phyloP scores from a whole-genome alignment of 2,113 vertebrate species.

The Melanocharis versteri region DNA sequence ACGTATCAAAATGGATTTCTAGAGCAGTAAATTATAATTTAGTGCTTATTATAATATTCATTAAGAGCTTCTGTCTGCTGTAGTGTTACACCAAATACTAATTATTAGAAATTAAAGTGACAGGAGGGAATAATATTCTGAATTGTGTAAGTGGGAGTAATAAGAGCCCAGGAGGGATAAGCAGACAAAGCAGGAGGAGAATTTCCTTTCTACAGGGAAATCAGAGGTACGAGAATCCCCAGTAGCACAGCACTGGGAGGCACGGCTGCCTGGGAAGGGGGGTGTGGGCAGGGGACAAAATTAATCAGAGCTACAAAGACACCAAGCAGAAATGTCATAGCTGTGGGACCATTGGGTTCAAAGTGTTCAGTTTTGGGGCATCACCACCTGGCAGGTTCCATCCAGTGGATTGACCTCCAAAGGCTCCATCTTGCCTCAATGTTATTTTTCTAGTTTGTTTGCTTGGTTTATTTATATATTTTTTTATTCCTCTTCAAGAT shows the following conservation, averaged over 20 bases:
- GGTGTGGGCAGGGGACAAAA: background rate
- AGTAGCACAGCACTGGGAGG: background rate
- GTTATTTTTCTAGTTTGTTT: background rate
- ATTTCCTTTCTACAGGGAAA: background rate
- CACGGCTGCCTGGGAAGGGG: accelerated
- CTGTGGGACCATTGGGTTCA: background rate
- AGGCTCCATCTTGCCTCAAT: background rate
- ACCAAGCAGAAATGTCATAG: background rate
- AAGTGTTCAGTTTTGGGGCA: background rate
- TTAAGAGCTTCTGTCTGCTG: slow-evolving; percentile 1
- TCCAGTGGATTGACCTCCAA: background rate
- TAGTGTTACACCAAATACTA: background rate
- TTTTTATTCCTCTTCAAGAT: background rate
- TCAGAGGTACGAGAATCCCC: background rate
- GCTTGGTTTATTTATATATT: background rate
- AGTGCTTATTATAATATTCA: background rate
- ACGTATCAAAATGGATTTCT: background rate
- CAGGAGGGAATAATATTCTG: background rate
- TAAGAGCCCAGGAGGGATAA: background rate
- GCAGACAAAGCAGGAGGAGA: background rate
- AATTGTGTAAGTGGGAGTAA: background rate
- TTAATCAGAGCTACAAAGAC: background rate
- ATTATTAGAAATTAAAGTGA: slow-evolving; percentile 40
- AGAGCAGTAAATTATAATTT: slow-evolving; percentile 13
- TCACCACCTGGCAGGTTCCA: background rate